A percentile compares a stretch with the other conserved stretches of the same genome.
Evolutionary conservation across 2,888 invertebrate species (phyloP).

Genomic region (Romanomermis culicivorax): DNA sequence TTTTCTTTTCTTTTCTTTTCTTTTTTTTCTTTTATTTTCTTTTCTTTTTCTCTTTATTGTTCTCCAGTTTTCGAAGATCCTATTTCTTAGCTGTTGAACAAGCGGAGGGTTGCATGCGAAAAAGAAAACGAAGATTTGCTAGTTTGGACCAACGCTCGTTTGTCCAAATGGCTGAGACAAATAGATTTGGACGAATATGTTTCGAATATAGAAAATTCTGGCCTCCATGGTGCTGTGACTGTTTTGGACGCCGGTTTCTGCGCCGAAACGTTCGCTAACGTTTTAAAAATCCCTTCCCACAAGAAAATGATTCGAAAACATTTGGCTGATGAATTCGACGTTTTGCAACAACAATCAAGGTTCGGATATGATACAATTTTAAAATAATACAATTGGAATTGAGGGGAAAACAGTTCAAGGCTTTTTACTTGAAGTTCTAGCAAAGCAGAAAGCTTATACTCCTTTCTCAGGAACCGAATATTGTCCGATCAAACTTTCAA

Average conservation of each 20-base stretch:
- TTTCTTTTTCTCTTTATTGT: too few species aligned
- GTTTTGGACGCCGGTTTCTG: constrained; percentile 80
- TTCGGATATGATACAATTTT: constrained; percentile 27
- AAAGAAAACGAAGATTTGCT: constrained; percentile 68
- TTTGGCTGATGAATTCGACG: constrained; percentile 68
- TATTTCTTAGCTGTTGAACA: constrained; percentile 67
- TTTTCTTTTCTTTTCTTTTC: too few species aligned
- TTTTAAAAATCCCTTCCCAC: constrained; percentile 68
- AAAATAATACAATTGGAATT: not conserved
- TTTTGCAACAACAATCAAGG: constrained; percentile 76
- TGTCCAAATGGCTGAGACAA: constrained; percentile 74
- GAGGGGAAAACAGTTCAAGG: too few species aligned
- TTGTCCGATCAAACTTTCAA: not conserved
- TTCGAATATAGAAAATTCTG: constrained; percentile 69
- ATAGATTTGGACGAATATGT: constrained; percentile 76
- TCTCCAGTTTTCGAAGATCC: too few species aligned
- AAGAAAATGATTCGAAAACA: constrained; percentile 80
- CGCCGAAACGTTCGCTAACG: constrained; percentile 71
- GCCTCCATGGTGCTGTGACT: constrained; percentile 78
- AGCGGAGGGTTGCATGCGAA: constrained; percentile 66
- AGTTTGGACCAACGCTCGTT: constrained; percentile 84
- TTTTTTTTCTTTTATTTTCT: too few species aligned
- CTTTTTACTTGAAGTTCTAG: too few species aligned
- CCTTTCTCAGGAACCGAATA: too few species aligned
- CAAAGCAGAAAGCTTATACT: too few species aligned